These are phyloP conservation scores for Tinamus major DNA, from an alignment of 2,797 vertebrate genomes.

Conservation along the genomic window DNA sequence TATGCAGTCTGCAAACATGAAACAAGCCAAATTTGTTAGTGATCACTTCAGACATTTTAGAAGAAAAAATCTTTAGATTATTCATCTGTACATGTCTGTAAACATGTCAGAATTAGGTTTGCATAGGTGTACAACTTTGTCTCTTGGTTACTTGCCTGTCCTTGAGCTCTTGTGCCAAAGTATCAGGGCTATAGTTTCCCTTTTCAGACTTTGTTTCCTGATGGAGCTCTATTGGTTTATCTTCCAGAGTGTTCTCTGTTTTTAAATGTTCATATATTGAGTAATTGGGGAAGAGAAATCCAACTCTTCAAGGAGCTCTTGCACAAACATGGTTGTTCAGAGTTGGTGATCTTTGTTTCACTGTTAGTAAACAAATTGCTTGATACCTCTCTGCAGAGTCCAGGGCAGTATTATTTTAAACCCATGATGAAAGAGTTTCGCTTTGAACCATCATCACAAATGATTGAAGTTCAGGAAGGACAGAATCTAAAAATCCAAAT, in stretches of 20 bases:
- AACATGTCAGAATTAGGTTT: background rate
- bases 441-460: conserved; percentile 95
- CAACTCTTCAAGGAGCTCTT: background rate
- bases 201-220: background rate
- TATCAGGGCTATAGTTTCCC: background rate
- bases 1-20: conserved; percentile 19
- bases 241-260: background rate
- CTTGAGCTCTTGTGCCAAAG: background rate
- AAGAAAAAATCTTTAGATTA: conserved; percentile 5
- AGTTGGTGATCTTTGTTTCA: background rate
- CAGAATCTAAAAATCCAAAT: conserved; percentile 92
- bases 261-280: background rate
- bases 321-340: background rate
- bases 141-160: conserved; percentile 5
- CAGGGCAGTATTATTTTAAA: conserved; percentile 98
- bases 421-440: conserved; percentile 99
- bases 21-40: background rate
- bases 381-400: conserved; percentile 84
- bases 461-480: conserved; percentile 97
- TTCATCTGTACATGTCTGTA: background rate
- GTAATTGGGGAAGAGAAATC: background rate
- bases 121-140: background rate
- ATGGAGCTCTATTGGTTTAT: background rate
- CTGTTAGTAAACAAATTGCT: background rate
- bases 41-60: background rate